A percentile compares a stretch with the other conserved stretches of the same genome.
Conservation (phyloP, 2,797 vertebrate genomes). For the Tenualosa ilisha region DNA sequence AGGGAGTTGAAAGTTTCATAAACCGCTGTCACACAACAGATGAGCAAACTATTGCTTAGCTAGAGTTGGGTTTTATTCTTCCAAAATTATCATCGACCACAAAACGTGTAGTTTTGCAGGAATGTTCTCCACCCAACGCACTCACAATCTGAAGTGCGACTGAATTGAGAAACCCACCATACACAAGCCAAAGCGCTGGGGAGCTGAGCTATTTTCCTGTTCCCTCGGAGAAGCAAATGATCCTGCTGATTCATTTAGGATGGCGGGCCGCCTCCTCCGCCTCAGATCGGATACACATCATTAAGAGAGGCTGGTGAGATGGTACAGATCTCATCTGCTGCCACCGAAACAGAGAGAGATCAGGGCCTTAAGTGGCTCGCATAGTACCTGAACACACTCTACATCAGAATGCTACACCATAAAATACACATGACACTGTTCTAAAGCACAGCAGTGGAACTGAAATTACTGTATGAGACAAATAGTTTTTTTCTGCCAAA, state of each 20-base stretch:
- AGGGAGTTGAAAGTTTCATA: conserved; percentile 1
- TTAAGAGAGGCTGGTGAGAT: background rate
- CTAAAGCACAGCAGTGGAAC: background rate
- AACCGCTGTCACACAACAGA: background rate
- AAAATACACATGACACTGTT: background rate
- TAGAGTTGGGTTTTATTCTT: background rate
- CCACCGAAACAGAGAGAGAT: background rate
- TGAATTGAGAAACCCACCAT: background rate
- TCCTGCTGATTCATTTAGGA: conserved; percentile 3
- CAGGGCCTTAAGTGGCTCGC: background rate
- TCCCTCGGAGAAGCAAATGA: conserved; percentile 1
- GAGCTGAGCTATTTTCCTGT: background rate
- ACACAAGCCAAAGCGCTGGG: background rate
- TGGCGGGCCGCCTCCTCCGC: background rate
- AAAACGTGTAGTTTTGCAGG: background rate
- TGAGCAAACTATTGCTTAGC: background rate
- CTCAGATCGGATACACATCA: conserved; percentile 11
- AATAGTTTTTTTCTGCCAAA: background rate
- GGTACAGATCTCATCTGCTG: background rate
- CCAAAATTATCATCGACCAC: background rate
- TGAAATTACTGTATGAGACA: background rate
- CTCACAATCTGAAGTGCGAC: background rate
- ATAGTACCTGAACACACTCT: background rate
- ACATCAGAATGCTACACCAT: background rate
- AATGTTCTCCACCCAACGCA: background rate